Evolutionary conservation across 1,140 invertebrate genomes (phyloP).

Genomic region (Aphelenchoides fujianensis): DNA sequence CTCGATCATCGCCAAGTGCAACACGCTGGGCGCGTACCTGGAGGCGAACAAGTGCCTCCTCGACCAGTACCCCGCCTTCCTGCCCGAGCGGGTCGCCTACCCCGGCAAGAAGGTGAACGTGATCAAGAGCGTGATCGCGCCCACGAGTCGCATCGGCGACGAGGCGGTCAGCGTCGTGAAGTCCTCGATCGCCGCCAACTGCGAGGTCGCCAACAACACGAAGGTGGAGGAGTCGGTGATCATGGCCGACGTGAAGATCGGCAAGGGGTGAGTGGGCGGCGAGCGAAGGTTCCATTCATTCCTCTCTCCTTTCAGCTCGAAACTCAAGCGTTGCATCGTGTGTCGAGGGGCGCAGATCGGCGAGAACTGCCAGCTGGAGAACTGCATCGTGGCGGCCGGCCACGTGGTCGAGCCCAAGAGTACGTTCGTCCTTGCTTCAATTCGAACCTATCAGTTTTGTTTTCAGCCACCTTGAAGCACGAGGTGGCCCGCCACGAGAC

Average conservation of each 20-base stretch:
- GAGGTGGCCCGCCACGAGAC: slow-evolving; percentile 5
- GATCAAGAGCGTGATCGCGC: not conserved
- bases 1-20: slow-evolving; percentile 40
- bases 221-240: slow-evolving; percentile 20
- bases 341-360: slow-evolving; percentile 17
- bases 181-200: slow-evolving; percentile 16
- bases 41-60: slow-evolving; percentile 43
- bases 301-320: slow-evolving; percentile 10
- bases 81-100: not conserved
- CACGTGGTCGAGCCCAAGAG: slow-evolving; percentile 14
- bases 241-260: slow-evolving; percentile 22
- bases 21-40: slow-evolving; percentile 45
- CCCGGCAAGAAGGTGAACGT: slow-evolving; percentile 15
- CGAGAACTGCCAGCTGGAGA: slow-evolving; percentile 14
- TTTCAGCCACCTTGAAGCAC: slow-evolving; percentile 12
- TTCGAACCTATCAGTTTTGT: not conserved
- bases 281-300: not conserved
- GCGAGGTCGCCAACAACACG: not conserved
- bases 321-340: slow-evolving; percentile 19
- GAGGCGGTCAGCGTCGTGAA: slow-evolving; percentile 10
- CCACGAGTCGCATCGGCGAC: not conserved
- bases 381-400: slow-evolving; percentile 14
- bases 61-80: slow-evolving; percentile 7
- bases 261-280: slow-evolving; percentile 8
- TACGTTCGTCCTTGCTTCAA: slow-evolving; percentile 5